phyloP scores from a whole-genome alignment of 2,888 invertebrate genomes.

The Melanostoma mellinum region DNA sequence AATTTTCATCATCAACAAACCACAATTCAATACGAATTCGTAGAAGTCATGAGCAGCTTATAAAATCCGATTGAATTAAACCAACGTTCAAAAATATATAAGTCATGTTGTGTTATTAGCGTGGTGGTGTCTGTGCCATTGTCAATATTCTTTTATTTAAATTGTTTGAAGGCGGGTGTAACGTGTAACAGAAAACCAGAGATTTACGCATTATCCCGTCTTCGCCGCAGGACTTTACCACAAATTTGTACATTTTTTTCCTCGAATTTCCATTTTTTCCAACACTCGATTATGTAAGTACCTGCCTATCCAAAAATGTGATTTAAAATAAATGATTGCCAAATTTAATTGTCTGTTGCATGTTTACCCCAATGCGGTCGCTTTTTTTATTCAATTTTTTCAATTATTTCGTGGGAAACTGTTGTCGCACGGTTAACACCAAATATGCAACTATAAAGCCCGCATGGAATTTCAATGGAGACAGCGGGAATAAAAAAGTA shows the following conservation, averaged over 20 bases:
- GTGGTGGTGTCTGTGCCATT: too few relatives aligned
- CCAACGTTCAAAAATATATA: slow-evolving; percentile 32
- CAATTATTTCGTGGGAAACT: slow-evolving; percentile 29
- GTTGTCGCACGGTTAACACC: slow-evolving; percentile 53
- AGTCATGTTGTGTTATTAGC: too few relatives aligned
- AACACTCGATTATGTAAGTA: slow-evolving; percentile 20
- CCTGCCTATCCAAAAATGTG: slow-evolving; percentile 4
- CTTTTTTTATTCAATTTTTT: slow-evolving; percentile 30
- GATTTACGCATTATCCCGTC: slow-evolving; percentile 1
- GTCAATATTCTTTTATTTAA: slow-evolving; percentile 1
- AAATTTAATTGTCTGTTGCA: slow-evolving; percentile 66
- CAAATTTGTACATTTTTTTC: slow-evolving; percentile 22
- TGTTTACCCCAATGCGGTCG: slow-evolving; percentile 46
- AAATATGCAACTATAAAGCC: slow-evolving; percentile 24
- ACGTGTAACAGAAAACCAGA: background rate
- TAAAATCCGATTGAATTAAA: slow-evolving; percentile 65
- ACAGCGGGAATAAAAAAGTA: slow-evolving; percentile 31
- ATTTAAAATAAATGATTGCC: slow-evolving; percentile 42
- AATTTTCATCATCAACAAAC: slow-evolving; percentile 44
- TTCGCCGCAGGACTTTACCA: slow-evolving; percentile 50
- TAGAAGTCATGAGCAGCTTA: slow-evolving; percentile 68
- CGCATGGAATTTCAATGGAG: slow-evolving; percentile 53
- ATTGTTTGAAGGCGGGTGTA: slow-evolving; percentile 48
- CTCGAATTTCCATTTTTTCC: slow-evolving; percentile 1
- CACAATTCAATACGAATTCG: slow-evolving; percentile 59